These are phyloP conservation scores for Myopa tessellatipennis DNA, from an alignment of 2,888 invertebrate species.

Conservation along the genomic window DNA sequence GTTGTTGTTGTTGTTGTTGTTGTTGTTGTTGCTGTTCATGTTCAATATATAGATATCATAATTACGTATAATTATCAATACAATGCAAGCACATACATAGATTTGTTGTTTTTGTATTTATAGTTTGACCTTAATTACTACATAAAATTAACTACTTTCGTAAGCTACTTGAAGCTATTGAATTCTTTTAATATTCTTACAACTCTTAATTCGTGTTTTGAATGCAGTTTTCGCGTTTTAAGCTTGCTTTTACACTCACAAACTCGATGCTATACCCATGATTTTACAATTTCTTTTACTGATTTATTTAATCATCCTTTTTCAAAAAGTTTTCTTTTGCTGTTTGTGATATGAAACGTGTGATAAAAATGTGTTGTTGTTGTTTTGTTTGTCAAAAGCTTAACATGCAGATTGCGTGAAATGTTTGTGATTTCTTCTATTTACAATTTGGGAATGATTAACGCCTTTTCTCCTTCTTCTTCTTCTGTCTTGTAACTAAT, in stretches of 20 bases:
- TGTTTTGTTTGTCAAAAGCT: background rate
- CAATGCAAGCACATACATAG: background rate
- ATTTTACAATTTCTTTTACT: background rate
- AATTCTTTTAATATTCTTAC: background rate
- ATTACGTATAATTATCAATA: too few relatives aligned
- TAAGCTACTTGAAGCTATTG: background rate
- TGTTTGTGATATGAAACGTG: slow-evolving; percentile 31
- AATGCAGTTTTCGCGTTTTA: too few relatives aligned
- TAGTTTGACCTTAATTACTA: slow-evolving; percentile 21
- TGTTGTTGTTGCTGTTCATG: background rate
- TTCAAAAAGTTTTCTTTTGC: slow-evolving; percentile 3
- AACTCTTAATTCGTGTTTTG: background rate
- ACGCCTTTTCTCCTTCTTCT: too few relatives aligned
- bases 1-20: slow-evolving; percentile 24
- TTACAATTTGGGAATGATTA: background rate
- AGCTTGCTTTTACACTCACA: too few relatives aligned
- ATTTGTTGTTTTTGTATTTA: slow-evolving; percentile 1
- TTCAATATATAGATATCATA: background rate
- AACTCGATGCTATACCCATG: too few relatives aligned
- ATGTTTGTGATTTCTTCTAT: background rate
- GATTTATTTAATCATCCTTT: background rate
- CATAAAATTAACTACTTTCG: slow-evolving; percentile 34
- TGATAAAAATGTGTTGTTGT: background rate
- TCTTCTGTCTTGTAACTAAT: too few relatives aligned
- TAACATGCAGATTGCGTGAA: slow-evolving; percentile 27